Evolutionary conservation across 37 sponge, comb jelly and placozoan species (phyloP).

Genomic region (Hexactinellida sp.): DNA sequence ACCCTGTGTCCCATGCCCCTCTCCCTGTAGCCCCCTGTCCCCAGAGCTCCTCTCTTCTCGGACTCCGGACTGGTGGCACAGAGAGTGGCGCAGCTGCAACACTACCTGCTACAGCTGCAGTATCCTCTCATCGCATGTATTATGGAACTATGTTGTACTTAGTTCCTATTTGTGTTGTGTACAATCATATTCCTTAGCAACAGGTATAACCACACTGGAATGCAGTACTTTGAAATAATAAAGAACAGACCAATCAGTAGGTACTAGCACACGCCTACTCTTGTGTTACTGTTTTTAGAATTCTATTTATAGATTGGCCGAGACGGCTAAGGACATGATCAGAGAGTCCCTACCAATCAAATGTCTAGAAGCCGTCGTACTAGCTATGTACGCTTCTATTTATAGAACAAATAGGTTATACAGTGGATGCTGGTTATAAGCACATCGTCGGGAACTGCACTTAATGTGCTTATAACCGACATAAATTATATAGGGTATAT

Average conservation of each 20-base stretch:
- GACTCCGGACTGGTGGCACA: not conserved
- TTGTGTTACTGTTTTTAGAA: not conserved
- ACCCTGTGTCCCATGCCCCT: not conserved
- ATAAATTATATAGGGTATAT: no score
- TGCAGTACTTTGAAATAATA: conserved; percentile 87
- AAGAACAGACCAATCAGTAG: conserved; percentile 67
- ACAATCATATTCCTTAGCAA: not conserved
- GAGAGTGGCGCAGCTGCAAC: conserved; percentile 20
- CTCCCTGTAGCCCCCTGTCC: conserved; percentile 18
- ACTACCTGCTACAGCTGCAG: conserved; percentile 32
- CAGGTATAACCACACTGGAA: conserved; percentile 91
- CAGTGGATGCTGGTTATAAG: no score
- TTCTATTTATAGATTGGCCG: conserved; percentile 73
- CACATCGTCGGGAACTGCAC: no score
- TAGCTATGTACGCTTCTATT: conserved; percentile 47
- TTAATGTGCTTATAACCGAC: no score
- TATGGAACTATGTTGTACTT: not conserved
- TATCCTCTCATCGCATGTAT: not conserved
- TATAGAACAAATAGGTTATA: not conserved
- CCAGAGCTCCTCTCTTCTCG: conserved; percentile 7
- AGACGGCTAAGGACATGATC: conserved; percentile 79
- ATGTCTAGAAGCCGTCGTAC: conserved; percentile 86
- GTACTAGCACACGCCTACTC: conserved; percentile 11
- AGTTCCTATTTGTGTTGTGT: not conserved
- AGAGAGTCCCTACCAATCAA: conserved; percentile 86